These are phyloP conservation scores for Aphidoletes aphidimyza DNA, from an alignment of 2,888 invertebrate genomes.

Conservation along the genomic window DNA sequence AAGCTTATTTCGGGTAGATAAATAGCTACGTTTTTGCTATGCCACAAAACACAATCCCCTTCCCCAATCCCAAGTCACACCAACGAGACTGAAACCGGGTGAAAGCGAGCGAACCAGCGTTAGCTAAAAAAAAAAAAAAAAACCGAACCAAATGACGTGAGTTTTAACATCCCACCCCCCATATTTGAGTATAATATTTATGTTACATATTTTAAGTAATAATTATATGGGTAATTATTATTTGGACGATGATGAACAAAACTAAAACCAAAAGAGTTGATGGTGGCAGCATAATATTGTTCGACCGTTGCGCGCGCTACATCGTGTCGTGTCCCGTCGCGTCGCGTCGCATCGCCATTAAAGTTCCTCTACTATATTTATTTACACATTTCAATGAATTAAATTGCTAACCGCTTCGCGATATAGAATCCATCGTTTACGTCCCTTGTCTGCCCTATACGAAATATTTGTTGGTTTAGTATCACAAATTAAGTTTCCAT, in stretches of 20 bases:
- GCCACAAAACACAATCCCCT: no score
- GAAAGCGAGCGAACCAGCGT: no score
- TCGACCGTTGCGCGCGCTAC: background rate
- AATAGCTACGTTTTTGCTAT: background rate
- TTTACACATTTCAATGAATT: constrained; percentile 36
- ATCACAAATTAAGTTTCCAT: constrained; percentile 30
- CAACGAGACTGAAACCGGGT: no score
- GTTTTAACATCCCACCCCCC: background rate
- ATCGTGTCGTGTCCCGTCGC: no score
- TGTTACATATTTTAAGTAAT: constrained; percentile 50
- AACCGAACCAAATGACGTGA: no score
- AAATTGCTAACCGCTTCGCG: background rate
- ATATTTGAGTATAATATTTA: constrained; percentile 26
- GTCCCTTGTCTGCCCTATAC: background rate
- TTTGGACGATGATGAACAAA: constrained; percentile 21
- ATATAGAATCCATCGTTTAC: background rate
- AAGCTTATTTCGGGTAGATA: constrained; percentile 27
- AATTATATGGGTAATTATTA: constrained; percentile 49
- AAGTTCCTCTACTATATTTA: background rate
- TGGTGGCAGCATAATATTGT: no score
- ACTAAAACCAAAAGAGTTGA: constrained; percentile 6
- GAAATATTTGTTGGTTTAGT: background rate
- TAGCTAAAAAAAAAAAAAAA: no score
- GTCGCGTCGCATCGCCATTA: no score
- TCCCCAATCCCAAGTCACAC: no score